Evolutionary conservation across 2,888 invertebrate species (phyloP), one percentile per base, ranked within the genome.

Genomic region (Bhutanitis thaidina): DNA sequence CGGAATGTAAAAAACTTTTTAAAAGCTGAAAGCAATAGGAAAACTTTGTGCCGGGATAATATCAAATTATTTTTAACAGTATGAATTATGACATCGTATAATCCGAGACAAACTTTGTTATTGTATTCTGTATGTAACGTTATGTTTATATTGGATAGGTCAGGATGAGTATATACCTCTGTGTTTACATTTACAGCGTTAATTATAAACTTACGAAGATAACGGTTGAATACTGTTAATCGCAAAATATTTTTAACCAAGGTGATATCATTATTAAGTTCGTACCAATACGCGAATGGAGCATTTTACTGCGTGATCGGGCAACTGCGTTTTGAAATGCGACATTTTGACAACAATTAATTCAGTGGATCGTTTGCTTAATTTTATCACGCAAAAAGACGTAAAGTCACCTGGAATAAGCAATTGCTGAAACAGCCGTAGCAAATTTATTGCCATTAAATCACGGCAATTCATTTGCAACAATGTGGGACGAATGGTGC

Each of bases 381-480:
- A 37, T 25, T 32, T 32, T 12, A 27, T 7, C 39, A 13, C 35
- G 49, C 43, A 37, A 49, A 50, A 16, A 9, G 44, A 45, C 44
- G 39, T 51, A 35, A 51, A 36, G 39, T 32, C 29, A 29, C 35
- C 16, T 45, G 12, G 25, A 10, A 20, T 46, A 45, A 51, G 50
- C 45, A 30, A 51, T 51, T 30, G 45, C 45, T 41, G 40, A 39
- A 52, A 51, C 40, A 41, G 36, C 51, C 45, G 37, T 37, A 52
- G 46, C 29, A 46, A 43, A 52, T 51, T 30, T 45, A 41, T 45
- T 20, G 41, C 51, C 41, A 51, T 46, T 46, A 46, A 52, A 46
- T 46, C 50, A 45, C 29, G 45, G 50, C 51, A 52, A 52, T 41
- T 46, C 46, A 52, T 52, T 52, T 52, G 46, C 51, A 37, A 52